These are phyloP conservation scores for Nomada ferruginata DNA, from an alignment of 2,888 invertebrate species.

Conservation along the genomic window DNA sequence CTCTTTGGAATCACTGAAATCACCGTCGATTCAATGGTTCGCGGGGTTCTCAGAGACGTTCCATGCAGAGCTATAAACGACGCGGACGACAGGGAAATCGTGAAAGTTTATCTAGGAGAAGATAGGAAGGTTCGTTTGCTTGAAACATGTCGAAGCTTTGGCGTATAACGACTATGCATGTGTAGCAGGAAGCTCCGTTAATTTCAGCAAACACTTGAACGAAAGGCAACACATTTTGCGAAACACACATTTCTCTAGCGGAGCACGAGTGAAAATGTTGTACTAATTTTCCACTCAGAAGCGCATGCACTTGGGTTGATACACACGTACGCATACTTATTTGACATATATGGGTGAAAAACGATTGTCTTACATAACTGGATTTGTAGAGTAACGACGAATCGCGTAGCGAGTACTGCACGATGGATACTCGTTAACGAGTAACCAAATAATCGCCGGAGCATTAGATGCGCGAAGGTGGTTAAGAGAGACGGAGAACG, in stretches of 20 bases:
- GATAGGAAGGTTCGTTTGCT: not conserved
- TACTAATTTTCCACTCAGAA: not conserved
- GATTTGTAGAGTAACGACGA: slow-evolving; percentile 51
- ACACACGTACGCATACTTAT: slow-evolving; percentile 4
- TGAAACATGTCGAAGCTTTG: not conserved
- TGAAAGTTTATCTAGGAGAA: not conserved
- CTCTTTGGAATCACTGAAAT: not conserved
- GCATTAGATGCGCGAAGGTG: not conserved
- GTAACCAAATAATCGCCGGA: slow-evolving; percentile 4
- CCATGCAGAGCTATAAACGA: not conserved
- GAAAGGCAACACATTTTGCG: not conserved
- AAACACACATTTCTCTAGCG: not conserved
- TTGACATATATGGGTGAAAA: slow-evolving; percentile 32
- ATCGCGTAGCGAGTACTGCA: slow-evolving; percentile 48
- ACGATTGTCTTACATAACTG: slow-evolving; percentile 56
- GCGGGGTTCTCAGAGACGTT: not conserved
- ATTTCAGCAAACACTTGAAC: not conserved
- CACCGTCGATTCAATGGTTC: not conserved
- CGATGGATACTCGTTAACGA: slow-evolving; percentile 42
- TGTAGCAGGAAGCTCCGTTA: not conserved
- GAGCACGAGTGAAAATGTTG: not conserved
- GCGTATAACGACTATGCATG: not conserved
- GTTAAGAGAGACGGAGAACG: not conserved
- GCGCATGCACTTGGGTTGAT: not conserved
- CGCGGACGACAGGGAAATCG: not conserved